Percentiles rank a stretch among this genome's conserved stretches.
Conservation (phyloP, 1,140 invertebrate species). For the Pseudachorutes palmiensis region DNA sequence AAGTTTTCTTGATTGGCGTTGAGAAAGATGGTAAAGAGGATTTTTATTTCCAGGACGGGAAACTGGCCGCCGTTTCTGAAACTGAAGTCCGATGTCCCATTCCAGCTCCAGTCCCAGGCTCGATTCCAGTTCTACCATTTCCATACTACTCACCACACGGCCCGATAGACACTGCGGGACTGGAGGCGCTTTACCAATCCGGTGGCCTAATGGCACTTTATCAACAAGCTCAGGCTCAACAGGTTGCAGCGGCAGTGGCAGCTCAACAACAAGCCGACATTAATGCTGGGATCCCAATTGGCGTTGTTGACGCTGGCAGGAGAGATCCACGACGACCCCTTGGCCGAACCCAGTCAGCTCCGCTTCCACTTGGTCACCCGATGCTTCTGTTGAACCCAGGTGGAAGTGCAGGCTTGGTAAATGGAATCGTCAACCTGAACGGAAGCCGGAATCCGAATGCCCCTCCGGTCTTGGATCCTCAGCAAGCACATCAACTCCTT, state of each 20-base stretch:
- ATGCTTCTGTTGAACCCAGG: slow-evolving; percentile 51
- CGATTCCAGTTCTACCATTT: slow-evolving; percentile 61
- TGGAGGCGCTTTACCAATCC: slow-evolving; percentile 35
- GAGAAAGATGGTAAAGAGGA: background rate
- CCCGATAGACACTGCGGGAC: slow-evolving; percentile 28
- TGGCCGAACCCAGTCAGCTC: slow-evolving; percentile 65
- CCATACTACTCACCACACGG: slow-evolving; percentile 61
- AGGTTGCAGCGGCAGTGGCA: slow-evolving; percentile 3
- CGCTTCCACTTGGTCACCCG: slow-evolving; percentile 87
- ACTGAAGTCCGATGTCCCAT: slow-evolving; percentile 63
- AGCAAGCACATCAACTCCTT: slow-evolving; percentile 45
- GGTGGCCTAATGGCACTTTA: slow-evolving; percentile 33
- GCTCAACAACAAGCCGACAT: background rate
- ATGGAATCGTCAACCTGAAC: slow-evolving; percentile 29
- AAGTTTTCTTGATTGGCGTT: too few relatives aligned
- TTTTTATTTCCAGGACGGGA: slow-evolving; percentile 39
- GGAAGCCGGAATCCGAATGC: slow-evolving; percentile 42
- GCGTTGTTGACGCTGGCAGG: background rate
- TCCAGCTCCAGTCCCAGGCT: slow-evolving; percentile 55
- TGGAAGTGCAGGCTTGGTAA: slow-evolving; percentile 18
- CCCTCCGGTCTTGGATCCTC: slow-evolving; percentile 53
- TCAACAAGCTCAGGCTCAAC: slow-evolving; percentile 21
- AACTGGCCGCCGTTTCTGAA: slow-evolving; percentile 61
- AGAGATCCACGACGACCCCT: slow-evolving; percentile 58
- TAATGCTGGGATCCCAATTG: background rate